Evolutionary conservation across 2,797 vertebrate species (phyloP).

Genomic region (Scyliorhinus canicula): DNA sequence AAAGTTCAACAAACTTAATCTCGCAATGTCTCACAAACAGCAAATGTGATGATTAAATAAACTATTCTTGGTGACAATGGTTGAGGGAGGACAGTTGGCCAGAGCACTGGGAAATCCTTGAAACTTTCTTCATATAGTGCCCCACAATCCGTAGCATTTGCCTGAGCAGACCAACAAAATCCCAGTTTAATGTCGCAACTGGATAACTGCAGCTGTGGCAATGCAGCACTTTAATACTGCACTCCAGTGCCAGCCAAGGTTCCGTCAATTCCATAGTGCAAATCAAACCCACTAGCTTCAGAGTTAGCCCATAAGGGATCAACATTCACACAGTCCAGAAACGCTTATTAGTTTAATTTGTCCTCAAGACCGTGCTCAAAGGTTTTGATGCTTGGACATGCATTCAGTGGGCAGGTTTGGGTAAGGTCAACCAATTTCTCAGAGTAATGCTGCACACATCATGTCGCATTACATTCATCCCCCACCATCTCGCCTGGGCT

Average conservation of each 20-base stretch:
- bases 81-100: neutral
- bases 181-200: neutral
- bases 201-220: neutral
- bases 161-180: neutral
- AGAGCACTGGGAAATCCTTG: neutral
- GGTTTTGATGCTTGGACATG: neutral
- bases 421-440: neutral
- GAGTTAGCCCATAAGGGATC: neutral
- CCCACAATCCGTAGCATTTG: neutral
- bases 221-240: neutral
- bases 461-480: too few relatives aligned
- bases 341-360: too few relatives aligned
- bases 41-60: neutral
- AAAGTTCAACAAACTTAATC: neutral
- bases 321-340: neutral
- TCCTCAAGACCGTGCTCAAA: neutral
- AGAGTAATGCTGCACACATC: too few relatives aligned
- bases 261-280: neutral
- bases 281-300: neutral
- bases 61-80: neutral
- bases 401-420: neutral
- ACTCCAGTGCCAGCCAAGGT: neutral
- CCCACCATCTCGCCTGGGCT: too few relatives aligned
- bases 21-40: too few relatives aligned
- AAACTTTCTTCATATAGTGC: neutral